Conservation (phyloP, 2,888 invertebrate species). For the Diarsia rubi region DNA sequence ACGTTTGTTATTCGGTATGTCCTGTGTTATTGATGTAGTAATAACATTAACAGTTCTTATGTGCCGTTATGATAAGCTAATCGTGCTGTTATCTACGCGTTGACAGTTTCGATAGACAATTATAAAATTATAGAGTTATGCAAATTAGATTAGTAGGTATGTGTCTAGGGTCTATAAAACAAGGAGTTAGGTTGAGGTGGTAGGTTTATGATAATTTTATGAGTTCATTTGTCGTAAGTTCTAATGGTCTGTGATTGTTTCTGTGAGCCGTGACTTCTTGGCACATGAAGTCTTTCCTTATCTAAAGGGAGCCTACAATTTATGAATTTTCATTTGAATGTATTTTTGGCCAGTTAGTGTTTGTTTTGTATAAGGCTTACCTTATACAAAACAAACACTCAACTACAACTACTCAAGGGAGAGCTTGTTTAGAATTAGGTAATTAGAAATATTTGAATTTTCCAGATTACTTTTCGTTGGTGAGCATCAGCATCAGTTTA, state of each 20-base stretch:
- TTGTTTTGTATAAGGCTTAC: too few relatives aligned
- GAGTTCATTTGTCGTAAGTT: neutral
- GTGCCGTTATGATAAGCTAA: conserved; percentile 37
- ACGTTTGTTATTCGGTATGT: conserved; percentile 17
- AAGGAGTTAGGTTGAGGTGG: neutral
- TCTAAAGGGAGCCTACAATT: neutral
- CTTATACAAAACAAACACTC: too few relatives aligned
- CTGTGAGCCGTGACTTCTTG: neutral
- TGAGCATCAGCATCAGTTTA: neutral
- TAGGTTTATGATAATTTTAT: conserved; percentile 13
- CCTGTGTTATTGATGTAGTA: conserved; percentile 32
- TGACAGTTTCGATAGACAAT: conserved; percentile 32
- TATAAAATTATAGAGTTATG: conserved; percentile 33
- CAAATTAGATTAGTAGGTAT: conserved; percentile 21
- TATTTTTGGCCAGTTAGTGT: too few relatives aligned
- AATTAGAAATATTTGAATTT: too few relatives aligned
- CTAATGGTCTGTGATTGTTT: neutral
- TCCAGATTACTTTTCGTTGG: neutral
- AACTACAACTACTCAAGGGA: too few relatives aligned
- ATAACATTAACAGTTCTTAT: conserved; percentile 25
- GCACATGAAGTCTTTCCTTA: neutral
- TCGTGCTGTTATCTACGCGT: conserved; percentile 16
- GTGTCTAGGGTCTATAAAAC: conserved; percentile 20
- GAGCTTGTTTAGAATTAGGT: too few relatives aligned
- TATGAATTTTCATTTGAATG: too few relatives aligned